These are phyloP conservation scores for Fopius arisanus DNA, from an alignment of 1,140 invertebrate species.

Conservation along the genomic window DNA sequence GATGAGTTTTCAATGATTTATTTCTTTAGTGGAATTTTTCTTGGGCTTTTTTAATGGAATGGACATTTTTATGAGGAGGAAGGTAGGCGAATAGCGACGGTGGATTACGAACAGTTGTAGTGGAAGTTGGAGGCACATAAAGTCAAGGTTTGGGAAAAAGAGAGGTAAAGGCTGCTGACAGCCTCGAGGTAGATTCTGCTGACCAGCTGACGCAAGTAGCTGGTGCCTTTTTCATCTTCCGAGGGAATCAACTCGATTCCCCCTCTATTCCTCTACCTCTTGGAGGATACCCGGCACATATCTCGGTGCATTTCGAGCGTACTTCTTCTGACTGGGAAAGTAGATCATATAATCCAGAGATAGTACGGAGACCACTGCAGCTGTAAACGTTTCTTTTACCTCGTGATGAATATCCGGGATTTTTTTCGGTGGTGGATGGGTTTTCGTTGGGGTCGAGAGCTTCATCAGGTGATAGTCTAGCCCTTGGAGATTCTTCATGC, in stretches of 20 bases:
- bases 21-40: background rate
- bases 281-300: background rate
- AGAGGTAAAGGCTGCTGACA: background rate
- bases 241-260: background rate
- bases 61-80: background rate
- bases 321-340: constrained; percentile 1
- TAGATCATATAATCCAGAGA: background rate
- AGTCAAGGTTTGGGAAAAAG: background rate
- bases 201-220: background rate
- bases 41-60: background rate
- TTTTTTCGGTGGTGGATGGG: too few species aligned
- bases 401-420: background rate
- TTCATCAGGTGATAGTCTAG: too few species aligned
- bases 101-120: background rate
- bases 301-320: background rate
- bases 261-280: background rate
- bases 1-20: background rate
- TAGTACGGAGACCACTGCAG: background rate
- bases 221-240: background rate
- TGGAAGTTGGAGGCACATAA: background rate
- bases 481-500: too few species aligned
- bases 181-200: constrained; percentile 7
- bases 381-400: background rate
- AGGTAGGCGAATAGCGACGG: background rate
- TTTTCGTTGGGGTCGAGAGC: too few species aligned